Evolutionary conservation across 92 coral and sea anemone genomes (phyloP).

Genomic region (Porites divaricata): DNA sequence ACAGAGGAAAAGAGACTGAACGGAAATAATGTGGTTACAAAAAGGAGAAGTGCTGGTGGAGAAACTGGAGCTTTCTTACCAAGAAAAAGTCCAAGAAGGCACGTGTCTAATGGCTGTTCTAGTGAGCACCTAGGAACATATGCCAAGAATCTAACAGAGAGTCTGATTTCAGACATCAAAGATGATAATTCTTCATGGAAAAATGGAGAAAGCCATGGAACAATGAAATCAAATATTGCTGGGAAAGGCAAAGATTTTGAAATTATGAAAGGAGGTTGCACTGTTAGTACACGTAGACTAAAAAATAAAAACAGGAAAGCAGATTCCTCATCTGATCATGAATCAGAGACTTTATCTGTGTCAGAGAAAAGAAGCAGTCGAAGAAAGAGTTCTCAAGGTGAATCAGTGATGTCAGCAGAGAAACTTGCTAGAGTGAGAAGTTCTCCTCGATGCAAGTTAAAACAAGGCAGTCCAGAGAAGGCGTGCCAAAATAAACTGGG

Average conservation of each 20-base stretch:
- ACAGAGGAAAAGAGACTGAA: background rate
- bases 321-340: background rate
- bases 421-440: too few relatives aligned
- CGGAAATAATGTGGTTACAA: background rate
- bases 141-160: background rate
- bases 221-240: background rate
- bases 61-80: background rate
- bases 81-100: constrained; percentile 18
- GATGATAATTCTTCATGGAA: background rate
- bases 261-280: background rate
- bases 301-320: background rate
- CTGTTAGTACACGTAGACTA: background rate
- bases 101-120: background rate
- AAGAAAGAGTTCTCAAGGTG: background rate
- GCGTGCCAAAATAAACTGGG: too few relatives aligned
- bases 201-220: too few relatives aligned
- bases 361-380: background rate
- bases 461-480: background rate
- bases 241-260: background rate
- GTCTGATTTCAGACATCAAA: background rate
- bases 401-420: background rate
- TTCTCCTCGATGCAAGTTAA: background rate
- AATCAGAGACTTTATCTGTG: background rate
- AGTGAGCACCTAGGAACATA: background rate
- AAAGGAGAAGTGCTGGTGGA: background rate